Conservation (phyloP, 2,113 vertebrate species). For the Pteruthius melanotis region DNA sequence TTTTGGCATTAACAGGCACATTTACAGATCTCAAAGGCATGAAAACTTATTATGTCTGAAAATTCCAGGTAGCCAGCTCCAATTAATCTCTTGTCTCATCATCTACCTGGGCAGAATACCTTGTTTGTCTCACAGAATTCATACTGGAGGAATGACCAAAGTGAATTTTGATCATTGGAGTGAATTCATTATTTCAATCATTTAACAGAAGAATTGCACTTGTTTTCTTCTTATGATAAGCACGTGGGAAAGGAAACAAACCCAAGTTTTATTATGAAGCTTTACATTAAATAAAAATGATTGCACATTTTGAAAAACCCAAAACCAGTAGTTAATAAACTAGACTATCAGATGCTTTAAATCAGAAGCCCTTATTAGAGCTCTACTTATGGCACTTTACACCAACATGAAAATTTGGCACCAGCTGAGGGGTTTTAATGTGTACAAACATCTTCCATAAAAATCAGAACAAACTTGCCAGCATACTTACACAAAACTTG, state of each 20-base stretch:
- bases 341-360: background rate
- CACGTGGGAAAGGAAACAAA: background rate
- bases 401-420: background rate
- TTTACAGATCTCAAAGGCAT: background rate
- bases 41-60: background rate
- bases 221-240: background rate
- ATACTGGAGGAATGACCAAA: background rate
- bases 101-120: background rate
- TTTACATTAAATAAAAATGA: background rate
- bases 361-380: background rate
- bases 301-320: background rate
- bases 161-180: background rate
- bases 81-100: background rate
- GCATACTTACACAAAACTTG: background rate
- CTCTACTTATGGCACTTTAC: background rate
- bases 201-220: background rate
- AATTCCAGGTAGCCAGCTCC: background rate
- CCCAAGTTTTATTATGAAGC: background rate
- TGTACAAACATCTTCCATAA: background rate
- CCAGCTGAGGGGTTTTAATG: background rate
- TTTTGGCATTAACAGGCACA: background rate
- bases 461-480: background rate
- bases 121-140: background rate
- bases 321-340: background rate
- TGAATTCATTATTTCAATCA: background rate